These are phyloP conservation scores for Burhinus oedicnemus DNA, from an alignment of 2,113 vertebrate genomes.

Conservation along the genomic window DNA sequence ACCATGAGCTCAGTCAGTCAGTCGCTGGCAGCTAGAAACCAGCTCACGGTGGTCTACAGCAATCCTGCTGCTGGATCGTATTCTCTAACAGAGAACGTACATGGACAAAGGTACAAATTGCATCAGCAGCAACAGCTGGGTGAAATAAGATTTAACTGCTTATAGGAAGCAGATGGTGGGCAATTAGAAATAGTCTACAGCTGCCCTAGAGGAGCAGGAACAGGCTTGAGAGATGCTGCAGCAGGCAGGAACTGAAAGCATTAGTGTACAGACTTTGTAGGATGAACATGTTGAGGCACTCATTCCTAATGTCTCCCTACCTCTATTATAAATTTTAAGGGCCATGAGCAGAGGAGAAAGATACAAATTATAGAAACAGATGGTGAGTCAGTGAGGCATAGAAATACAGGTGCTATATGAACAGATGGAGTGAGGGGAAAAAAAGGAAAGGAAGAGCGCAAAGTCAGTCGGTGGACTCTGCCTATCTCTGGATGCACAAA, in stretches of 20 bases:
- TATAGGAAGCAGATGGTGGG: conserved; percentile 41
- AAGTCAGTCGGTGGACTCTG: background rate
- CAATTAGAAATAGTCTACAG: conserved; percentile 28
- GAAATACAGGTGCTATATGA: conserved; percentile 51
- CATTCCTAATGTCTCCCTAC: background rate
- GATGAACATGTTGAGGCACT: conserved; percentile 36
- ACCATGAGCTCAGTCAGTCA: background rate
- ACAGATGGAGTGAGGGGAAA: conserved; percentile 32
- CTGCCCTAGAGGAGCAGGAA: conserved; percentile 36
- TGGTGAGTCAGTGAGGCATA: conserved; percentile 54
- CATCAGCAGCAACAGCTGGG: conserved; percentile 48
- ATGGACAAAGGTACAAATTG: conserved; percentile 24
- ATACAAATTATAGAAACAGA: conserved; percentile 47
- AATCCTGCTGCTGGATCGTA: background rate
- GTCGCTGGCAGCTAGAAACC: background rate
- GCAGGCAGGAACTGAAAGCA: conserved; percentile 1
- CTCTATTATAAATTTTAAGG: conserved; percentile 39
- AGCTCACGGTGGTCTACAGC: conserved; percentile 13
- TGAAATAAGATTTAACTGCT: conserved; percentile 47
- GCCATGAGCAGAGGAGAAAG: conserved; percentile 17
- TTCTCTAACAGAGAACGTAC: background rate
- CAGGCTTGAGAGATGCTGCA: background rate
- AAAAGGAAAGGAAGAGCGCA: background rate
- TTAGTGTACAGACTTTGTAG: background rate
- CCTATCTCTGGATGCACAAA: background rate